Evolutionary conservation across 2,888 invertebrate genomes (phyloP), one percentile per base, ranked within the genome.

Genomic region (Trichogramma dendrolimi): DNA sequence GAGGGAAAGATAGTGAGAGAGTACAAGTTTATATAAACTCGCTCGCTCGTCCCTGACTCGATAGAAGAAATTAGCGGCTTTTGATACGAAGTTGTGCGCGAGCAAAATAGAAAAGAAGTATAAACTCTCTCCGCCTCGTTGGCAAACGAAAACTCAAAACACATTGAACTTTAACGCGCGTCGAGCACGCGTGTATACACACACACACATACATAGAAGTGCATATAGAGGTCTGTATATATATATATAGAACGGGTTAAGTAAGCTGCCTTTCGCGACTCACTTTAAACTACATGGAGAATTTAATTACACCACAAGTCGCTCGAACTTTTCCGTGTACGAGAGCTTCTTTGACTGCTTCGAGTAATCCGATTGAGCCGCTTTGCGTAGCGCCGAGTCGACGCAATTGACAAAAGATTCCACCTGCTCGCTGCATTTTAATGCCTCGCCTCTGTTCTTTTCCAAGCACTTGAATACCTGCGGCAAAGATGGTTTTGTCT

Each of bases 391-490:
- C 46, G 69, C 59, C n/a, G 66, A 65, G 55, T 75, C 71, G 4
- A 74, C 71, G 49, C 72, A 70, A 11, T 67, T 60, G 4, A 68
- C 50, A 48, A 73, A 75, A 40, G 62, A 57, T 10, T 67, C 59
- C 8, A 71, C 71, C 41, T 64, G 65, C 2, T 64, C 57, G 40
- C 53, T 64, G 54, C 74, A 74, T 4, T 60, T 61, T 4, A 73
- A 58, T 1, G 62, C 66, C 8, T 70, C 43, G 6, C 66, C 67
- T 27, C 65, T 66, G 42, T 67, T 65, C 10, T 51, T 55, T 6
- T 42, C 27, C 41, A 70, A 68, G 55, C 75, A 75, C 1, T 64
- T 54, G 27, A 61, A 58, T 4, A 74, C 52, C 75, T 75, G 40
- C 7, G 42, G 7, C 11, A 8, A 8, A 46, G 7, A 41, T 27